Base-by-base conservation (phyloP, 2,113 vertebrate genomes). In the Heterocephalus glaber region DNA sequence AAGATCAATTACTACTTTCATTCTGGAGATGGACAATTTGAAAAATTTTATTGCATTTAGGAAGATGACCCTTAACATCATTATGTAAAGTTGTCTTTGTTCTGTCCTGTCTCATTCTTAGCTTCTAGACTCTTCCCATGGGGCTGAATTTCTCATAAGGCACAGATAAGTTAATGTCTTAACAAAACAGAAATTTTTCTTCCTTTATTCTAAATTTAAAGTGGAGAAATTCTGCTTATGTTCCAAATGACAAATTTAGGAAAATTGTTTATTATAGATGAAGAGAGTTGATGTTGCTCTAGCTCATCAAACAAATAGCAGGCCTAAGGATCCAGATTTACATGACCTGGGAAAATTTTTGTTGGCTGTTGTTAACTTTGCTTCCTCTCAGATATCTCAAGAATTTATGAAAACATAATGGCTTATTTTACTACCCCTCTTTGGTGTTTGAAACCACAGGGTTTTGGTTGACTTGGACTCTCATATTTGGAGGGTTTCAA, bases 161-260 rank as follows among this genome's bases (percentile, higher is more conserved):
- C n/a, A 83, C 35, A 74, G 12, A 19, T 7, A 92, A 72, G 58
- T 80, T 47, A 54, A 6, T 77, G 30, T 9, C 12, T 80, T 68
- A 88, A 81, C 30, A 81, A 68, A 74, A 87, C 26, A 66, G 3
- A 20, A 38, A 3, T 4, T 58, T 90, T 63, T 19, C 20, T 92
- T 89, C 38, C 17, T 92, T 87, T 24, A 63, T 52, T 28, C 20
- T 76, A 81, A 88, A 38, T 72, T 92, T 68, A 94, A 81, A 30
- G 7, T 81, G n/a, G n/a, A 56, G 38, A 79, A 5, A 33, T 30
- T 60, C 41, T 14, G 33, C 10, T 60, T 85, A 52, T 16, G 3
- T 70, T 93, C 17, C 56, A 60, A 65, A 76, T 54, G 24, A 3
- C 54, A 17, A 77, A 9, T 68, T 54, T 7, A 60, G 13, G 24